A percentile compares a stretch with the other conserved stretches of the same genome.
These are phyloP conservation scores for Frankliniella intonsa DNA, from an alignment of 2,888 invertebrate species.

Conservation along the genomic window DNA sequence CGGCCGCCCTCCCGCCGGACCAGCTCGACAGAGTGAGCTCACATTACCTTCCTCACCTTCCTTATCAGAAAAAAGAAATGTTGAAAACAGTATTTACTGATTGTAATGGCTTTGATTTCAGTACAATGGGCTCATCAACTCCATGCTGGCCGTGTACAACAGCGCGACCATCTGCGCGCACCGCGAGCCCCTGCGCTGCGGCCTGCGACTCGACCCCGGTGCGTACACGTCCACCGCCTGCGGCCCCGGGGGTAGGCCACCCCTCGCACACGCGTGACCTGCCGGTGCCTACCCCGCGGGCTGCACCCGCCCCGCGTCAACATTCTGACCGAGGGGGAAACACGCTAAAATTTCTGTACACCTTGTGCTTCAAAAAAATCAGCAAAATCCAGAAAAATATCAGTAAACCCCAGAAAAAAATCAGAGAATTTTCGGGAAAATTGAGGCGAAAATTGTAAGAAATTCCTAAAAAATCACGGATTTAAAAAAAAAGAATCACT, in stretches of 20 bases:
- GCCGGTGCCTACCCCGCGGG: too few species aligned
- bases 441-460: too few species aligned
- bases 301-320: too few species aligned
- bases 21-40: slow-evolving; percentile 71
- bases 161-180: slow-evolving; percentile 78
- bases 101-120: slow-evolving; percentile 47
- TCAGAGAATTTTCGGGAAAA: too few species aligned
- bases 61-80: slow-evolving; percentile 24
- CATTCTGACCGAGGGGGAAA: too few species aligned
- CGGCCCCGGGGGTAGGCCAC: background rate
- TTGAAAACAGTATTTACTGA: background rate
- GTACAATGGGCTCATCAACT: slow-evolving; percentile 83
- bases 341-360: too few species aligned
- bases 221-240: slow-evolving; percentile 29
- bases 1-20: slow-evolving; percentile 76
- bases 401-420: too few species aligned
- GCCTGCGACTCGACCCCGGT: slow-evolving; percentile 75
- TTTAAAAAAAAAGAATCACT: too few species aligned
- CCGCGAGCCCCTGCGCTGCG: slow-evolving; percentile 78
- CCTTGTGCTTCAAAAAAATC: too few species aligned
- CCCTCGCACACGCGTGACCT: background rate
- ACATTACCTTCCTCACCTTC: background rate
- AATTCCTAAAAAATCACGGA: too few species aligned
- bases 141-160: slow-evolving; percentile 84
- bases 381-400: too few species aligned